Conservation (phyloP, 2,113 vertebrate species). For the Lathamus discolor region DNA sequence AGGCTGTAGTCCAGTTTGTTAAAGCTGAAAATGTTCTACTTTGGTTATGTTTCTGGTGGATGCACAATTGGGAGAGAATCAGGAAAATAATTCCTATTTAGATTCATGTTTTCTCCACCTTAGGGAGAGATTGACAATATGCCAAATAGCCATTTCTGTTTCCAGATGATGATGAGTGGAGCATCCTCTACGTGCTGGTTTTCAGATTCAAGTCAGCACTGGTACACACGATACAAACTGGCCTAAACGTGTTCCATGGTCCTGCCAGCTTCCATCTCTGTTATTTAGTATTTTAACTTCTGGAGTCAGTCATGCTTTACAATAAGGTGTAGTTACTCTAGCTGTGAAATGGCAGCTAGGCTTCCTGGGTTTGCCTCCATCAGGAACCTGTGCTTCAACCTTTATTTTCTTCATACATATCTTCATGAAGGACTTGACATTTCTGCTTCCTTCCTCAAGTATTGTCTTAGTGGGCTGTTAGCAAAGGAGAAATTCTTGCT, state of each 20-base stretch:
- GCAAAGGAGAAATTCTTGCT: not conserved
- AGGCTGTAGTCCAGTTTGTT: not conserved
- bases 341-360: not conserved
- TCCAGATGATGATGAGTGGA: not conserved
- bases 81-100: not conserved
- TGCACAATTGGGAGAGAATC: not conserved
- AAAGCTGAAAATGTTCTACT: not conserved
- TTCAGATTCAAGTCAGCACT: not conserved
- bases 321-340: not conserved
- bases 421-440: not conserved
- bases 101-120: not conserved
- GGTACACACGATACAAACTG: not conserved
- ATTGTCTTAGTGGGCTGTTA: not conserved
- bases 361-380: not conserved
- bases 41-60: not conserved
- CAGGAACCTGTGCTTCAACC: not conserved
- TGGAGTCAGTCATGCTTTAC: not conserved
- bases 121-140: not conserved
- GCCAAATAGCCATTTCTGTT: not conserved
- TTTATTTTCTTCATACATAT: not conserved
- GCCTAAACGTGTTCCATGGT: not conserved
- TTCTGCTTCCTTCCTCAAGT: not conserved
- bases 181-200: rapidly evolving
- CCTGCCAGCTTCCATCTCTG: not conserved
- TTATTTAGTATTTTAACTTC: not conserved